Evolutionary conservation across 2,888 invertebrate species (phyloP), one percentile per base, ranked within the genome.

Genomic region (Mycalesis mineus): DNA sequence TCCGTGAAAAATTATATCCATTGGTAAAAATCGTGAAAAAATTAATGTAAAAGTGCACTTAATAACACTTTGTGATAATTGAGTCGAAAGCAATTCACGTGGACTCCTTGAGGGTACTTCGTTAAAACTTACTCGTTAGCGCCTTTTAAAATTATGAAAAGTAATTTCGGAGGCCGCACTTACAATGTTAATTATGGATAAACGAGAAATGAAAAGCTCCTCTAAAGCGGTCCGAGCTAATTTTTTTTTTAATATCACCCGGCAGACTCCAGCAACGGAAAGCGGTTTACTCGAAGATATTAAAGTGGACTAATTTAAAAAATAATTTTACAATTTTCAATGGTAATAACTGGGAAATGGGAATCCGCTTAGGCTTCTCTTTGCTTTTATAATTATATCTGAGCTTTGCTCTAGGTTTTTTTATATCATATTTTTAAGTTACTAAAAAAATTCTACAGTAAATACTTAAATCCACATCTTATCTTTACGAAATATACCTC

Each of bases 121-220:
- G 62, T 60, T 59, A 60, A 62, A 60, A 55, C 62, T 62, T 57
- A 60, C 57, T 62, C 54, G 60, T 62, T 62, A 55, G 60, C 62
- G 60, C 62, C 47, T 62, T 60, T 60, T 62, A 40, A 57, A 52
- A 52, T 51, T 47, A 51, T 37, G 51, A 57, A 48, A 15, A 53
- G 52, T 56, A 53, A 61, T 62, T 59, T 57, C 56, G 31, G 54
- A 50, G 45, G 22, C 51, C 36, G 61, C 56, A 47, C 59, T 56
- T 44, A 37, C 51, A 39, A 28, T 22, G 52, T 41, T 52, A 50
- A 55, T 52, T 48, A 33, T 48, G 37, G 54, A 57, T 42, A 36
- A 57, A 60, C 50, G 51, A 41, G 13, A 37, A 8, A 42, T 55
- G 39, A 52, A 47, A 36, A 41, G 37, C 13, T 47, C 44, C 44